These are phyloP conservation scores for Ramphastos sulfuratus DNA, from an alignment of 2,113 vertebrate genomes.

Conservation along the genomic window DNA sequence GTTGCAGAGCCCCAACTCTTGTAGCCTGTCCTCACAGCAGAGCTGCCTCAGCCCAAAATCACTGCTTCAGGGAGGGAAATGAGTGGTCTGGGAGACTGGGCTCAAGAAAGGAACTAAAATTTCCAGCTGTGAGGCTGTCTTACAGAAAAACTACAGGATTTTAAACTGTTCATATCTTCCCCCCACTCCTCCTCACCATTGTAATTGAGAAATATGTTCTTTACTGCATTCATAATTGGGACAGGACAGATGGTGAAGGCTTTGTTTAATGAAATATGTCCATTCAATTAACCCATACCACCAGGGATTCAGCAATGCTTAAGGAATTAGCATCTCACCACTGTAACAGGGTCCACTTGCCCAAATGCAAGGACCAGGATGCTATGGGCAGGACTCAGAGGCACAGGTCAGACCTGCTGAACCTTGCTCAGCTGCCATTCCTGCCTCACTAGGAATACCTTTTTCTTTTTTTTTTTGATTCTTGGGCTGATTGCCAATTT, in stretches of 20 bases:
- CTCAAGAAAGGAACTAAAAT: background rate
- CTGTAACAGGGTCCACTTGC: background rate
- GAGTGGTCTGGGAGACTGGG: background rate
- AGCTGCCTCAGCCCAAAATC: background rate
- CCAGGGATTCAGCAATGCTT: constrained; percentile 41
- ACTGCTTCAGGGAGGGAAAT: background rate
- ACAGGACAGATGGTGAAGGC: constrained; percentile 66
- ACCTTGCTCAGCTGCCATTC: background rate
- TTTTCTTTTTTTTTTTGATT: fast-evolving
- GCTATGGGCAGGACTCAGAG: fast-evolving
- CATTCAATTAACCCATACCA: constrained; percentile 71
- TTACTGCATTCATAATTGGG: constrained; percentile 65
- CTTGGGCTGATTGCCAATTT: background rate
- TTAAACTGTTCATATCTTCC: constrained; percentile 19
- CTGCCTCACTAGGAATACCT: background rate
- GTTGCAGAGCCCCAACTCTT: no score
- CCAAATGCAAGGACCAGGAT: fast-evolving
- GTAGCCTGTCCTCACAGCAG: no score
- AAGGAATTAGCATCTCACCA: background rate
- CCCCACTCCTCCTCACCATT: background rate
- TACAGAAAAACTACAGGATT: constrained; percentile 21
- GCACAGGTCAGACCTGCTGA: background rate
- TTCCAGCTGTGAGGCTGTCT: background rate
- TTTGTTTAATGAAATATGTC: constrained; percentile 81
- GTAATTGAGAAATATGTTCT: constrained; percentile 69